phyloP scores from a whole-genome alignment of 1,140 invertebrate species.

The Tetramorium parvispinum region DNA sequence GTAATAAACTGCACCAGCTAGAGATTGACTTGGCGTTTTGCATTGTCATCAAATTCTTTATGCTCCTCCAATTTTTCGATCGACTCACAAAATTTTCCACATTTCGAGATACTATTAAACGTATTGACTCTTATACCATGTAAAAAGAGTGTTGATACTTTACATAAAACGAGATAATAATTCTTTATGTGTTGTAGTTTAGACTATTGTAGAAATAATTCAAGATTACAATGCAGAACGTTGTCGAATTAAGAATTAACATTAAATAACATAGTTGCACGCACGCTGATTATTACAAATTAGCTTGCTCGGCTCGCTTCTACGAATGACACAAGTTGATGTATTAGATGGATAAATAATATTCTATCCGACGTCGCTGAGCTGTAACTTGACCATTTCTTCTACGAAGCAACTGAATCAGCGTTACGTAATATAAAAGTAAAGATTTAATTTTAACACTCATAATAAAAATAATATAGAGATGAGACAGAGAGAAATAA shows the following conservation, averaged over 20 bases:
- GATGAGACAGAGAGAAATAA: neutral
- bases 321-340: slow-evolving; percentile 33
- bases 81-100: neutral
- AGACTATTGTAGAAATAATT: slow-evolving; percentile 8
- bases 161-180: neutral
- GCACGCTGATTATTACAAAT: slow-evolving; percentile 64
- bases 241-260: slow-evolving; percentile 61
- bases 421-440: slow-evolving; percentile 30
- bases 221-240: slow-evolving; percentile 70
- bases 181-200: neutral
- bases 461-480: slow-evolving; percentile 7
- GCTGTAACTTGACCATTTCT: slow-evolving; percentile 45
- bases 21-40: slow-evolving; percentile 40
- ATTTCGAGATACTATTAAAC: neutral
- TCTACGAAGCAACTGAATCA: slow-evolving; percentile 43
- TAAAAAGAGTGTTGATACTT: neutral
- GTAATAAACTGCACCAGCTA: slow-evolving; percentile 58
- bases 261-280: slow-evolving; percentile 51
- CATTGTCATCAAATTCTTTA: slow-evolving; percentile 36
- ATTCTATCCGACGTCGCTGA: slow-evolving; percentile 33
- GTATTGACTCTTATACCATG: neutral
- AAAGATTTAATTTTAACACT: slow-evolving; percentile 27
- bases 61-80: neutral
- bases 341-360: slow-evolving; percentile 24
- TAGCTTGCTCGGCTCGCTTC: slow-evolving; percentile 60